These are phyloP conservation scores for Cryptocephalus moraei DNA, from an alignment of 2,888 invertebrate species.

Conservation along the genomic window DNA sequence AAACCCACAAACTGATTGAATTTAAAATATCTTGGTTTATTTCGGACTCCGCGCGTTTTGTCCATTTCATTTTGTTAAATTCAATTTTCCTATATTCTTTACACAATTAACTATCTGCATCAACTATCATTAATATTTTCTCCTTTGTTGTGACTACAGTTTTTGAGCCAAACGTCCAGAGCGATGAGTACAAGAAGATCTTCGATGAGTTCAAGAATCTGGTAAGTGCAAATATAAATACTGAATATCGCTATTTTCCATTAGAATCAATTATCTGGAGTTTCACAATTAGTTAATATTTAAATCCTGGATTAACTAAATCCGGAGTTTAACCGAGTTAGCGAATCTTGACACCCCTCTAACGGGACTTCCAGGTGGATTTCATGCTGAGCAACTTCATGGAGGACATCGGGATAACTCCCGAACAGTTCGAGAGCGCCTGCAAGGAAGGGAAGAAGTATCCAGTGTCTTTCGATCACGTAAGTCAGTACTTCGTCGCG, in stretches of 20 bases:
- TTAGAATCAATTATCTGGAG: neutral
- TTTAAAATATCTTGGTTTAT: neutral
- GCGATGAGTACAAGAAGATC: conserved; percentile 60
- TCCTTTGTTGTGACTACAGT: conserved; percentile 45
- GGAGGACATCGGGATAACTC: conserved; percentile 82
- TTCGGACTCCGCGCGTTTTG: neutral
- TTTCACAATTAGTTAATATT: conserved; percentile 1
- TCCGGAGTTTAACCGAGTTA: no score
- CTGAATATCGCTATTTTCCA: neutral
- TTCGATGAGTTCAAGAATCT: conserved; percentile 83
- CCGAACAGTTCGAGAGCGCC: conserved; percentile 79
- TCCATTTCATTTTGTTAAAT: no score
- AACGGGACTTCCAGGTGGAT: conserved; percentile 54
- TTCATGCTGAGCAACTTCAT: conserved; percentile 83
- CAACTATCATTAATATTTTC: no score
- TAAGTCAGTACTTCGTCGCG: conserved; percentile 19
- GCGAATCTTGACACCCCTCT: neutral
- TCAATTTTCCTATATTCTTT: no score
- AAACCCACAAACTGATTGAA: neutral
- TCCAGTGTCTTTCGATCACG: conserved; percentile 46
- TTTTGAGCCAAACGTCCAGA: conserved; percentile 72
- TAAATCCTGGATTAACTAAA: no score
- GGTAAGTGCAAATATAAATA: conserved; percentile 39
- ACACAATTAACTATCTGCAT: no score
- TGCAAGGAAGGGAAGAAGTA: conserved; percentile 46